Evolutionary conservation across 2,797 vertebrate genomes (phyloP), one percentile per base, ranked within the genome.

Genomic region (Acanthurus leucopareius): DNA sequence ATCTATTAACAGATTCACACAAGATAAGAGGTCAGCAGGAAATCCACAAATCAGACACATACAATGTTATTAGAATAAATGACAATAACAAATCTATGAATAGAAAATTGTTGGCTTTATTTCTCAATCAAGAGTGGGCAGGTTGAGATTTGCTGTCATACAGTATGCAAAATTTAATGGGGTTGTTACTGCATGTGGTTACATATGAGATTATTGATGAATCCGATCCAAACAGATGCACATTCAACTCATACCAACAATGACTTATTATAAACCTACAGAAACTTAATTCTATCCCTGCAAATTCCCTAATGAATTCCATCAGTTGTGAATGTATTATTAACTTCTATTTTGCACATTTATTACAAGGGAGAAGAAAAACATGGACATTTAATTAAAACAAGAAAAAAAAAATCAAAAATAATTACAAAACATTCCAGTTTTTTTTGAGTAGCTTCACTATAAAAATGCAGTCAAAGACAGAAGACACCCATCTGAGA

Each of bases 391-490:
- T 40, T 8, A 16, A 52, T 22, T 25, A 67, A 14, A 38, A 28
- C 6, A 20, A 48, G 5, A 32, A 47, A 79, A 22, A 79, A 22
- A 38, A n/a, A 42, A 54, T 62, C 49, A 74, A 70, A 7, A 61
- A 60, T 32, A 80, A 84, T 86, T 45, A 79, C 6, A 68, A 61
- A 60, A 82, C 74, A 82, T 90, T 90, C 82, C 85, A 91, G 86
- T 89, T 92, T 8, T 83, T 82, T 68, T 53, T 35, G 5, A 80
- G 22, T 53, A 65, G 44, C 28, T 73, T 88, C 42, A 79, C 64
- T 66, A 71, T 77, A 72, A 64, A 73, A 70, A 80, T 47, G 14
- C 56, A 76, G 81, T 86, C 64, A 79, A 75, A 79, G 49, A 80
- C 32, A 83, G 72, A 68, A 64, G n/a, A 80, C 44, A 75, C 32